phyloP scores from a whole-genome alignment of 2,113 vertebrate species.

The Aegypius monachus region DNA sequence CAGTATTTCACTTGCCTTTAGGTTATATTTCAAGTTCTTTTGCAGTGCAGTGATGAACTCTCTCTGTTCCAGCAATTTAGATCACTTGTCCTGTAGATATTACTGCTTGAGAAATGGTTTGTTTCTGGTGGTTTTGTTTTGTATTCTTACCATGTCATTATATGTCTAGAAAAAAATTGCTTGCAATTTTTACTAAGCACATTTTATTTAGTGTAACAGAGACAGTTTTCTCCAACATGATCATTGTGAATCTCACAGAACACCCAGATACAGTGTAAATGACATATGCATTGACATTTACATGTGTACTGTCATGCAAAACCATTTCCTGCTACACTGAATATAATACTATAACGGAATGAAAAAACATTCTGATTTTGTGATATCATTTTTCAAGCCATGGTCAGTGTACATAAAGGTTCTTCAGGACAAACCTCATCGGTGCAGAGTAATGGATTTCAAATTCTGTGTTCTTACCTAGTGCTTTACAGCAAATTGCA shows the following conservation, averaged over 20 bases:
- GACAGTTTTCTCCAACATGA: slow-evolving; percentile 60
- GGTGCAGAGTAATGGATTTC: slow-evolving; percentile 53
- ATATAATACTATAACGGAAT: slow-evolving; percentile 68
- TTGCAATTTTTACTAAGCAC: slow-evolving; percentile 76
- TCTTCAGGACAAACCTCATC: slow-evolving; percentile 65
- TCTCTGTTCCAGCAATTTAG: slow-evolving; percentile 88
- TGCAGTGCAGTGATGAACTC: slow-evolving; percentile 86
- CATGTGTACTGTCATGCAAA: slow-evolving; percentile 85
- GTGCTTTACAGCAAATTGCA: slow-evolving; percentile 50
- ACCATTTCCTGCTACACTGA: slow-evolving; percentile 82
- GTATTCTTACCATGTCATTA: slow-evolving; percentile 75
- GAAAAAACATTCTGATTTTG: slow-evolving; percentile 63
- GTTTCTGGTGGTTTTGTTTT: slow-evolving; percentile 86
- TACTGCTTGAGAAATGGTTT: slow-evolving; percentile 83
- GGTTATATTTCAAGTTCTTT: slow-evolving; percentile 92
- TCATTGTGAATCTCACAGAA: slow-evolving; percentile 70
- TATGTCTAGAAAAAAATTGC: slow-evolving; percentile 73
- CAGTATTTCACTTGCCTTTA: slow-evolving; percentile 83
- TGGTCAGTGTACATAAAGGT: slow-evolving; percentile 65
- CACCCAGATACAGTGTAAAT: slow-evolving; percentile 69
- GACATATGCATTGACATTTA: slow-evolving; percentile 87
- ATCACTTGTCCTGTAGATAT: slow-evolving; percentile 86
- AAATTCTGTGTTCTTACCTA: slow-evolving; percentile 44
- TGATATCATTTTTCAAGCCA: slow-evolving; percentile 69
- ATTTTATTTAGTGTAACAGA: slow-evolving; percentile 75